These are phyloP conservation scores for Teleiodes luculella DNA, from an alignment of 2,888 invertebrate genomes.

Conservation along the genomic window DNA sequence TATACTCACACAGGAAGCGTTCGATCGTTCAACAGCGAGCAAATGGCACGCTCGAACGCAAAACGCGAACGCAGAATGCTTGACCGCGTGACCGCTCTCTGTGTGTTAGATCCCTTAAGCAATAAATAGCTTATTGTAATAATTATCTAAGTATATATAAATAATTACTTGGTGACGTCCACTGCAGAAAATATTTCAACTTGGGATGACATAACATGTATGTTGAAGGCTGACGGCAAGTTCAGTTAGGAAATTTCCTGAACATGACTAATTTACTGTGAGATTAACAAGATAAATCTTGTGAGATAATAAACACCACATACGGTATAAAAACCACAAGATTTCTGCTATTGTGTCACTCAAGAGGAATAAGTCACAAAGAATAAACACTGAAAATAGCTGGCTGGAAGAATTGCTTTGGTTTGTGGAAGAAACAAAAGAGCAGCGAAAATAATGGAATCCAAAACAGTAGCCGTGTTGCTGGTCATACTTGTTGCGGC, in stretches of 20 bases:
- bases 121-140: no score
- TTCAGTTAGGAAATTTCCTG: constrained; percentile 5
- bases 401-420: no score
- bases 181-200: neutral
- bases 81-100: no score
- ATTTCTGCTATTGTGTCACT: neutral
- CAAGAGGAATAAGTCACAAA: neutral
- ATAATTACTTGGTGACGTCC: neutral
- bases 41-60: no score
- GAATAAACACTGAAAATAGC: no score
- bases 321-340: neutral
- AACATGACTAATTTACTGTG: neutral
- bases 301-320: neutral
- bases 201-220: neutral
- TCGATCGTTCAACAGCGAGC: no score
- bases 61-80: no score
- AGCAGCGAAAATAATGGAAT: neutral
- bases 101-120: no score
- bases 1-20: no score
- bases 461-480: neutral
- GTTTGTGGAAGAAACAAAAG: neutral
- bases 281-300: neutral
- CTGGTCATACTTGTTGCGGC: neutral
- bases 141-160: constrained; percentile 1
- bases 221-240: neutral